Conservation (phyloP, 2,888 invertebrate species). For the Eledone cirrhosa region DNA sequence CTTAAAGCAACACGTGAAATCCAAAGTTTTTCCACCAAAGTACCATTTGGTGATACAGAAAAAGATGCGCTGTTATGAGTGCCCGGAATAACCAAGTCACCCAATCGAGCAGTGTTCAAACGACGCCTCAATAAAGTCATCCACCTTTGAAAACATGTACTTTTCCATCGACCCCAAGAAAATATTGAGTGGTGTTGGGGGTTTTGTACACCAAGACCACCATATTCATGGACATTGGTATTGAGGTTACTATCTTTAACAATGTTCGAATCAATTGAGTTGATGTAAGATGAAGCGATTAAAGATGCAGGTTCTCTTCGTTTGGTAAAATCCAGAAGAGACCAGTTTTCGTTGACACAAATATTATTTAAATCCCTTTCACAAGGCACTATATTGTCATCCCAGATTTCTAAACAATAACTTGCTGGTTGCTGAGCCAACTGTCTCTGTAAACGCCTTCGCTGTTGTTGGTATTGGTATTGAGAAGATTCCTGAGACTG, state of each 20-base stretch:
- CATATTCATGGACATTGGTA: neutral
- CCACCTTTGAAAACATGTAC: conserved; percentile 15
- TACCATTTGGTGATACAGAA: conserved; percentile 12
- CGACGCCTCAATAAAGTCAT: conserved; percentile 5
- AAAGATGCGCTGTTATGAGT: conserved; percentile 25
- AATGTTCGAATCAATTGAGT: neutral
- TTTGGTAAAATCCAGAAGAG: conserved; percentile 16
- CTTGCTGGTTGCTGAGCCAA: conserved; percentile 9
- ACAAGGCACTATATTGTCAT: neutral
- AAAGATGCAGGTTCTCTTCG: neutral
- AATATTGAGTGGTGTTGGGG: neutral
- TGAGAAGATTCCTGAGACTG: neutral
- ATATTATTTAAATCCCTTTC: conserved; percentile 11
- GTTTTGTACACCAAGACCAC: neutral
- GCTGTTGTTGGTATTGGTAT: conserved; percentile 19
- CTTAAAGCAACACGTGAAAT: neutral
- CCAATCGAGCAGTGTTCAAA: neutral
- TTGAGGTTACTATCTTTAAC: neutral
- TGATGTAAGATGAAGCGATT: no score
- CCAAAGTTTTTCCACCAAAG: conserved; percentile 5
- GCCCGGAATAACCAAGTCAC: conserved; percentile 20
- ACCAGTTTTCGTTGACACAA: conserved; percentile 16
- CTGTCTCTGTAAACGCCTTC: conserved; percentile 12
- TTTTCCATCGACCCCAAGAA: neutral
- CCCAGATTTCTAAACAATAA: conserved; percentile 7